Percentiles rank a stretch among this genome's conserved stretches.
Conservation (phyloP, 2,113 vertebrate species). For the Cephalopterus ornatus region DNA sequence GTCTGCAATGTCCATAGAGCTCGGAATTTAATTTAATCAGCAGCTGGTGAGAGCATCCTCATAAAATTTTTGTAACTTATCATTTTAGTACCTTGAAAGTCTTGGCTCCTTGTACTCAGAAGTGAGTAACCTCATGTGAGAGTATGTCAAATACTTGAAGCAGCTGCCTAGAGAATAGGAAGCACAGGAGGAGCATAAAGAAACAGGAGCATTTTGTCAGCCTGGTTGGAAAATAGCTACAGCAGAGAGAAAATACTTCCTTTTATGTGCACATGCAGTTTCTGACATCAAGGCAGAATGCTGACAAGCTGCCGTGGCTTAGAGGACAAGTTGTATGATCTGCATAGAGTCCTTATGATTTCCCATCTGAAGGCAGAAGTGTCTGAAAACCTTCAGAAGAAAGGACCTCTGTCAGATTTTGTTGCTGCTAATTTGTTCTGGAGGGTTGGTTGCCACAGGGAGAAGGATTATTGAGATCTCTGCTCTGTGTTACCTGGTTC, state of each 20-base stretch:
- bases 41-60: neutral
- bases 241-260: neutral
- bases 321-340: neutral
- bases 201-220: neutral
- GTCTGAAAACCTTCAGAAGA: neutral
- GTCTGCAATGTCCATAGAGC: neutral
- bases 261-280: fast-evolving
- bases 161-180: neutral
- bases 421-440: neutral
- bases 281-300: neutral
- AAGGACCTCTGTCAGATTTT: neutral
- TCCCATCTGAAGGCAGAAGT: neutral
- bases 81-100: neutral
- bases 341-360: neutral
- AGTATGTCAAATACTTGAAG: neutral
- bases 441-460: neutral
- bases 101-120: neutral
- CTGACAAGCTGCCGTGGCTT: neutral
- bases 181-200: neutral
- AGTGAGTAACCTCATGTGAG: neutral
- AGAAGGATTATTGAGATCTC: neutral
- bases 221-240: neutral
- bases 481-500: neutral
- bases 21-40: neutral
- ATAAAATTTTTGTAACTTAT: neutral